phyloP scores from a whole-genome alignment of 1,140 invertebrate species.

The Megalonaias nervosa region DNA sequence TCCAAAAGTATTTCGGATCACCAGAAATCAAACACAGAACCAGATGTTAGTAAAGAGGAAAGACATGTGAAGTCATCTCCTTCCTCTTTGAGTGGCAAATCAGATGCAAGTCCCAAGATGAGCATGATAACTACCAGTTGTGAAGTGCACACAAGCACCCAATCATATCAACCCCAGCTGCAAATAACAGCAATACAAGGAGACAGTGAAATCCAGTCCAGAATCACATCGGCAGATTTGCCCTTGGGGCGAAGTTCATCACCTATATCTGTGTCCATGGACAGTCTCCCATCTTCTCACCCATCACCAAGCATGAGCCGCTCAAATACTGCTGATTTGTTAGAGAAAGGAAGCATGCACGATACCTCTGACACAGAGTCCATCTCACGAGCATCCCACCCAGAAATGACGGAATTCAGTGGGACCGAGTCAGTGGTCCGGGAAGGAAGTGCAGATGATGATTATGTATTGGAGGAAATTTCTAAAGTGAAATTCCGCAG shows the following conservation, averaged over 20 bases:
- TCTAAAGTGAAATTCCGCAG: slow-evolving; percentile 28
- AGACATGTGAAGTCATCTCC: too few relatives aligned
- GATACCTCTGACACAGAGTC: slow-evolving; percentile 33
- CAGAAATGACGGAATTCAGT: background rate
- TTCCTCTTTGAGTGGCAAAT: too few relatives aligned
- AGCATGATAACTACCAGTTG: too few relatives aligned
- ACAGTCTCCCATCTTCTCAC: slow-evolving; percentile 29
- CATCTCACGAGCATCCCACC: slow-evolving; percentile 1
- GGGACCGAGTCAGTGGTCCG: background rate
- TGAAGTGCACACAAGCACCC: too few relatives aligned
- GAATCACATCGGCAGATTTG: background rate
- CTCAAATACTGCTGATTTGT: background rate
- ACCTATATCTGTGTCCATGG: slow-evolving; percentile 38
- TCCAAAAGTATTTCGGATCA: too few relatives aligned
- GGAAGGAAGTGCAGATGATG: slow-evolving; percentile 3
- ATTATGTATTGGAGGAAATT: slow-evolving; percentile 29
- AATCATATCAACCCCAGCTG: too few relatives aligned
- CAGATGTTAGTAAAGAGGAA: too few relatives aligned
- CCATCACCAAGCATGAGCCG: slow-evolving; percentile 23
- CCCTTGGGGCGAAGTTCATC: slow-evolving; percentile 14
- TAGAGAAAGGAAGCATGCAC: slow-evolving; percentile 3
- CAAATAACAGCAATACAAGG: too few relatives aligned
- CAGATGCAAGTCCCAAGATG: too few relatives aligned
- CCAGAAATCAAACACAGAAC: too few relatives aligned
- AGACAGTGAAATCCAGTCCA: too few relatives aligned